Evolutionary conservation across 2,113 vertebrate species (phyloP).

Genomic region (Motacilla tschutschensis): DNA sequence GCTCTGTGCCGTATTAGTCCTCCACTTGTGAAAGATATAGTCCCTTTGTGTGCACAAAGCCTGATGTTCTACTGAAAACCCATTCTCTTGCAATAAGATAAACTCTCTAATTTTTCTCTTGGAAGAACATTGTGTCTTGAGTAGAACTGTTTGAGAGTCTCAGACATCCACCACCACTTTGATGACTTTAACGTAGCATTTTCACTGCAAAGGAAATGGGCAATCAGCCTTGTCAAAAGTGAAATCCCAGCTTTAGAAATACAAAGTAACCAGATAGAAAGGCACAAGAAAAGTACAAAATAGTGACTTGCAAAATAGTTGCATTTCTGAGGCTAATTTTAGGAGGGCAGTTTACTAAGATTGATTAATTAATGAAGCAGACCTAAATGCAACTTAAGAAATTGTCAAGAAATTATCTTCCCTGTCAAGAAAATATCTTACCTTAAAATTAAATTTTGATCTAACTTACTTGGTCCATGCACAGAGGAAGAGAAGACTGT

Average conservation of each 20-base stretch:
- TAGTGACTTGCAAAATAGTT: neutral
- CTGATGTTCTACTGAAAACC: neutral
- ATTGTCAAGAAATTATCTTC: neutral
- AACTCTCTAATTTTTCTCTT: neutral
- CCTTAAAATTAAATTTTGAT: neutral
- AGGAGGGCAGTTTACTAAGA: neutral
- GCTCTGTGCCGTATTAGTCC: rapidly evolving
- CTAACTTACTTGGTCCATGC: neutral
- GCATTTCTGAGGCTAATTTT: neutral
- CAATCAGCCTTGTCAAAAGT: neutral
- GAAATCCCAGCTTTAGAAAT: neutral
- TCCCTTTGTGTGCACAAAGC: rapidly evolving
- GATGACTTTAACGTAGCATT: neutral
- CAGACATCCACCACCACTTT: neutral
- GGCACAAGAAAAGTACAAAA: neutral
- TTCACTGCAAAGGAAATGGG: neutral
- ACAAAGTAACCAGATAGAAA: constrained; percentile 1
- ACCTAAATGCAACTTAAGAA: neutral
- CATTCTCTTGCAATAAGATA: neutral
- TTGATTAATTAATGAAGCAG: neutral
- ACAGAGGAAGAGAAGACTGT: neutral
- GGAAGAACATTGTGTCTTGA: neutral
- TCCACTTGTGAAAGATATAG: neutral
- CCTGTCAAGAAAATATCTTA: neutral
- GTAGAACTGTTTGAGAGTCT: neutral